Percentiles rank a stretch among this genome's conserved stretches.
Evolutionary conservation across 2,888 invertebrate species (phyloP).

Genomic region (Latrodectus elegans): DNA sequence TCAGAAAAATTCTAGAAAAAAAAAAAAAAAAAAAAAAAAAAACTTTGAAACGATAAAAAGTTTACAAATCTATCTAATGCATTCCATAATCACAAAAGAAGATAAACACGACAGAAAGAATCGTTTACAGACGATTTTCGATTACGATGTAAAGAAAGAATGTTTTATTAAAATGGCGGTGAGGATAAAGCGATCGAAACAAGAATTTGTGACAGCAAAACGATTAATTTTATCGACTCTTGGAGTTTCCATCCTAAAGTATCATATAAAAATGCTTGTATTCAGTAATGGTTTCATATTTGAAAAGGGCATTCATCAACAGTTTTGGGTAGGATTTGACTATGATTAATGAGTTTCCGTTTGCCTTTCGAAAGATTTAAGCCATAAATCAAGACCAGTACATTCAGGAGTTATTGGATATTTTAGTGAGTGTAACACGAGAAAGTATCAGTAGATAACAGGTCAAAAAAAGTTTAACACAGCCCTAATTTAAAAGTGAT

Average conservation of each 20-base stretch:
- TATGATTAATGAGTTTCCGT: constrained; percentile 27
- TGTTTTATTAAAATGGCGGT: not conserved
- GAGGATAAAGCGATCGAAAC: not conserved
- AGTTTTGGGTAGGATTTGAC: constrained; percentile 21
- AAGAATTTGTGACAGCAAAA: constrained; percentile 18
- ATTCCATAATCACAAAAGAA: not conserved
- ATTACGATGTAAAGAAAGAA: not conserved
- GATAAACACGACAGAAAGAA: not conserved
- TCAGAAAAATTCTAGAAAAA: not conserved
- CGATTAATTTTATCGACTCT: constrained; percentile 38
- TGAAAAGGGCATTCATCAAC: constrained; percentile 20
- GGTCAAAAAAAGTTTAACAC: not conserved
- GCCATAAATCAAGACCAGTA: constrained; percentile 15
- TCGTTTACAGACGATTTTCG: not conserved
- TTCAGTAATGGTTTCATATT: not conserved
- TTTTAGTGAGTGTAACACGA: not conserved
- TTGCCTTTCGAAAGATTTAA: constrained; percentile 6
- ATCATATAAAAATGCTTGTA: not conserved
- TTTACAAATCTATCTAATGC: not conserved
- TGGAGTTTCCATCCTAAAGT: not conserved
- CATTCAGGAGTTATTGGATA: not conserved
- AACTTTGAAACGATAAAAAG: not conserved
- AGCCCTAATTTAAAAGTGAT: not conserved
- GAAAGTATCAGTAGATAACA: too few species aligned
- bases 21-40: not conserved